Conservation (phyloP, 2,888 invertebrate species). For the Apocheima hispidaria region DNA sequence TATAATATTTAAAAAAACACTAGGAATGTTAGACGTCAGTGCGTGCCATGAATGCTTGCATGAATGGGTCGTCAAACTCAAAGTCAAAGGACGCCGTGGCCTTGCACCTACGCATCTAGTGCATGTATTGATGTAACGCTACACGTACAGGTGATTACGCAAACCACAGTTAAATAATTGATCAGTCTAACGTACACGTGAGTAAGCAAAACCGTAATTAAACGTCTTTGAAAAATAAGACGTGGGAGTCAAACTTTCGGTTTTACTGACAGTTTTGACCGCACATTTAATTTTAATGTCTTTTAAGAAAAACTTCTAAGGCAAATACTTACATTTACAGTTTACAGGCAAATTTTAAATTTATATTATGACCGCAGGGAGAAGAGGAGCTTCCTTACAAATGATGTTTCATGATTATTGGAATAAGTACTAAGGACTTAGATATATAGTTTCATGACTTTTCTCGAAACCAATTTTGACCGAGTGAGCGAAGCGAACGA, state of each 20-base stretch:
- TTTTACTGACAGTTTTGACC: constrained; percentile 5
- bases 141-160: constrained; percentile 3
- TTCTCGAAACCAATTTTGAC: too few species aligned
- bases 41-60: not conserved
- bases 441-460: too few species aligned
- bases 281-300: not conserved
- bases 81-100: constrained; percentile 5
- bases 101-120: constrained; percentile 30
- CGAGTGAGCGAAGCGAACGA: too few species aligned
- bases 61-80: constrained; percentile 16
- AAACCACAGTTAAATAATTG: constrained; percentile 11
- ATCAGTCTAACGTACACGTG: not conserved
- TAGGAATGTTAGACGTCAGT: not conserved
- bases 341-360: too few species aligned
- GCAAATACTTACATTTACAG: too few species aligned
- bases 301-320: too few species aligned
- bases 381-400: too few species aligned
- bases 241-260: constrained; percentile 13
- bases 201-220: not conserved
- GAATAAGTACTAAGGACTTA: too few species aligned
- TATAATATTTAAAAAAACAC: not conserved
- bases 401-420: too few species aligned
- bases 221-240: constrained; percentile 8
- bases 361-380: too few species aligned
- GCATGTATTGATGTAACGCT: constrained; percentile 22